Evolutionary conservation across 1,140 invertebrate genomes (phyloP).

Genomic region (Diorhabda sublineata): DNA sequence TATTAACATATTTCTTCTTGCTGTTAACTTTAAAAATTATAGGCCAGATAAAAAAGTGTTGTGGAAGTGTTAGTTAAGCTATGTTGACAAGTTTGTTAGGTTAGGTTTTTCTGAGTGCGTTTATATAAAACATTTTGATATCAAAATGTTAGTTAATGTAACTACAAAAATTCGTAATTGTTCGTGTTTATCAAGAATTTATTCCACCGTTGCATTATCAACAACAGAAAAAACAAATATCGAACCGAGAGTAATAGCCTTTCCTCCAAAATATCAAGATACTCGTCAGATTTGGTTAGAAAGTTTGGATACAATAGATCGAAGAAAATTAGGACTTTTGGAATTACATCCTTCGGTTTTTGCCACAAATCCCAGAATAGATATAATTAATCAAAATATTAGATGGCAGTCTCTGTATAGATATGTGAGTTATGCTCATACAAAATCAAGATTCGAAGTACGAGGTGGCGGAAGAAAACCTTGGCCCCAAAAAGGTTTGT

Average conservation of each 20-base stretch:
- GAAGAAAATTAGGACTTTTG: conserved; percentile 78
- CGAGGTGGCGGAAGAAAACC: conserved; percentile 85
- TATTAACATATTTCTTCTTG: too few species aligned
- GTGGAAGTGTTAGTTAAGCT: too few species aligned
- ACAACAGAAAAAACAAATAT: conserved; percentile 11
- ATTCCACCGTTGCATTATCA: conserved; percentile 5
- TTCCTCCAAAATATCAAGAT: conserved; percentile 52
- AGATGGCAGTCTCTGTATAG: conserved; percentile 84
- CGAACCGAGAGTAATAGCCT: conserved; percentile 22
- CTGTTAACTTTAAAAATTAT: too few species aligned
- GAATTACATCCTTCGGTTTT: conserved; percentile 87
- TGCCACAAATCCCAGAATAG: conserved; percentile 76
- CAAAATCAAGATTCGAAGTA: conserved; percentile 77
- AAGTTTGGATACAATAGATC: conserved; percentile 74
- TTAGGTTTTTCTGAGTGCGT: too few species aligned
- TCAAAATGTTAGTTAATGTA: conserved; percentile 5
- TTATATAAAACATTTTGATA: too few species aligned
- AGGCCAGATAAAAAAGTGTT: too few species aligned
- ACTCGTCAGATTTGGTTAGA: conserved; percentile 88
- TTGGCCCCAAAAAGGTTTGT: conserved; percentile 89
- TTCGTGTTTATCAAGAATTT: conserved; percentile 13
- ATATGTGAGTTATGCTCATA: conserved; percentile 70
- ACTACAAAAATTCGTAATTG: background rate
- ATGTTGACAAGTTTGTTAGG: too few species aligned
- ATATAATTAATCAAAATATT: conserved; percentile 84